Conservation (phyloP, 2,797 vertebrate species). For the Sebastes trivittatus region DNA sequence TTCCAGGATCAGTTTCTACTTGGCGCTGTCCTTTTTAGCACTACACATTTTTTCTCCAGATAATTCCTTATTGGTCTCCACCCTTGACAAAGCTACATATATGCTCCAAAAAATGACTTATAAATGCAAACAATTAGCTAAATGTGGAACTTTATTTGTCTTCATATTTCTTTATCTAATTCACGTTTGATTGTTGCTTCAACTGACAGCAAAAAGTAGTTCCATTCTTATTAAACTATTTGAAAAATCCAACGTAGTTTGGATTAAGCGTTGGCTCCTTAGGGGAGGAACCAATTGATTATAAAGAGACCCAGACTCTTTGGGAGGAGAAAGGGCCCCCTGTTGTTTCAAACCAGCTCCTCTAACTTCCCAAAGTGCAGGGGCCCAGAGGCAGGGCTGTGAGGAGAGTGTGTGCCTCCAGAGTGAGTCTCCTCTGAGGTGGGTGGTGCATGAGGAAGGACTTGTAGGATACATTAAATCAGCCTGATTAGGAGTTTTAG, state of each 20-base stretch:
- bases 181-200: not conserved
- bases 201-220: not conserved
- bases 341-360: constrained; percentile 88
- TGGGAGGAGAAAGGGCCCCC: constrained; percentile 85
- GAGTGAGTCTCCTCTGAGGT: constrained; percentile 80
- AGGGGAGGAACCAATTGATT: constrained; percentile 88
- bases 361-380: constrained; percentile 84
- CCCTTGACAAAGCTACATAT: not conserved
- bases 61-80: not conserved
- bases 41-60: not conserved
- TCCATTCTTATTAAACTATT: not conserved
- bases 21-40: constrained; percentile 39
- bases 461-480: constrained; percentile 95
- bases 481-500: constrained; percentile 93
- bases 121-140: not conserved
- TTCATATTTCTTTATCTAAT: not conserved
- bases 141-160: not conserved
- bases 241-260: constrained; percentile 20
- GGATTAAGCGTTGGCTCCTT: constrained; percentile 76
- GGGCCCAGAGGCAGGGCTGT: constrained; percentile 85
- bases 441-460: constrained; percentile 58
- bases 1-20: not conserved
- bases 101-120: not conserved
- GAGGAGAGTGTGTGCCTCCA: constrained; percentile 85
- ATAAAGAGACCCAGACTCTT: constrained; percentile 85